phyloP scores from a whole-genome alignment of 2,797 vertebrate species.

The Chaenodraco wilsoni region DNA sequence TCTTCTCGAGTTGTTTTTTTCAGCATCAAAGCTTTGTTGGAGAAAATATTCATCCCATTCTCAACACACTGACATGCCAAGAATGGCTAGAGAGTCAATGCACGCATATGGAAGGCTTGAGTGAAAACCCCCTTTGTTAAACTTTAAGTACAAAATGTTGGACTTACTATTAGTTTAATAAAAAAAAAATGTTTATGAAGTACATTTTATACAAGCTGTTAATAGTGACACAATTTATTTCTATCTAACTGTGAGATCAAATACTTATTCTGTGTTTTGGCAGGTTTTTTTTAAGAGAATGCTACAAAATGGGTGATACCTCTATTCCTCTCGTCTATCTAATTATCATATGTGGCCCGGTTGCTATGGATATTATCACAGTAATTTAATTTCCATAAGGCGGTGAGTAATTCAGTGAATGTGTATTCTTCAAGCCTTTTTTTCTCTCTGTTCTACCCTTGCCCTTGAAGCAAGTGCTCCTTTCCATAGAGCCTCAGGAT shows the following conservation, averaged over 20 bases:
- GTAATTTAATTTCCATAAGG: constrained; percentile 51
- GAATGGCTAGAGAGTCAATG: constrained; percentile 21
- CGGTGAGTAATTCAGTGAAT: constrained; percentile 21
- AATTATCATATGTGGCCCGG: constrained; percentile 55
- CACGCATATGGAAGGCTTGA: constrained; percentile 53
- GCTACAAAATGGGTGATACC: constrained; percentile 40
- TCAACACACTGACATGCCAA: constrained; percentile 33
- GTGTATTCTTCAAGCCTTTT: constrained; percentile 19
- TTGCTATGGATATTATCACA: constrained; percentile 75
- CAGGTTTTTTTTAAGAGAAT: constrained; percentile 26
- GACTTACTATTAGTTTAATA: constrained; percentile 35
- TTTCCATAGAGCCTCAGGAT: neutral
- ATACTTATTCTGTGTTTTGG: constrained; percentile 4
- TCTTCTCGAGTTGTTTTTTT: constrained; percentile 36
- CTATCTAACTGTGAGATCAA: constrained; percentile 6
- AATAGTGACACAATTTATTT: constrained; percentile 51
- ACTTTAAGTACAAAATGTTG: neutral
- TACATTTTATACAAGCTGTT: constrained; percentile 33
- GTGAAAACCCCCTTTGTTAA: constrained; percentile 15
- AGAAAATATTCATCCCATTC: constrained; percentile 43
- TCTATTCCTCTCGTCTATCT: constrained; percentile 18
- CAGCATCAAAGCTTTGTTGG: constrained; percentile 23
- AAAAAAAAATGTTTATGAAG: constrained; percentile 3
- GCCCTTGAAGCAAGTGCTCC: neutral
- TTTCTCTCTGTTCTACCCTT: neutral